Evolutionary conservation across 2,888 invertebrate species (phyloP).

Genomic region (Camptogramma bilineatum): DNA sequence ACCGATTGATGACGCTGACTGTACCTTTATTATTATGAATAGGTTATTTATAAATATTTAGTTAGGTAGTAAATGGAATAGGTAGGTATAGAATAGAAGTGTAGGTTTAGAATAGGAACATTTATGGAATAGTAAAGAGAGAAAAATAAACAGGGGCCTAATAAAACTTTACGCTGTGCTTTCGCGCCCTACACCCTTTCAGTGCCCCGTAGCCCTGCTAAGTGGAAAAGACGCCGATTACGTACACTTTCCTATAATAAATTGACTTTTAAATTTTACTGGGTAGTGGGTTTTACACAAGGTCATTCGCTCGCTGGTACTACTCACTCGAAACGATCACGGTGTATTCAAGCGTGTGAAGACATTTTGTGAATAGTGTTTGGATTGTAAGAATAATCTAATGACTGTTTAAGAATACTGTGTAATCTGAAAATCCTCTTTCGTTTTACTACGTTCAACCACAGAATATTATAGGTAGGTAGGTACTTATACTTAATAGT

Average conservation of each 20-base stretch:
- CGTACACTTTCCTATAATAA: slow-evolving; percentile 38
- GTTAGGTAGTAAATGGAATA: too few relatives aligned
- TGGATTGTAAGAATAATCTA: neutral
- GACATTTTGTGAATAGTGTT: neutral
- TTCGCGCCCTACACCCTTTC: slow-evolving; percentile 57
- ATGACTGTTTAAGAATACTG: too few relatives aligned
- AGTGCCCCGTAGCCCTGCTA: slow-evolving; percentile 61
- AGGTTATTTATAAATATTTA: too few relatives aligned
- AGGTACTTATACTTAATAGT: neutral
- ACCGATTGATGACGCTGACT: too few relatives aligned
- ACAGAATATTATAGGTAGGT: too few relatives aligned
- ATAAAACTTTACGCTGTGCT: slow-evolving; percentile 11
- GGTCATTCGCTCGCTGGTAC: slow-evolving; percentile 5
- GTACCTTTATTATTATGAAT: too few relatives aligned
- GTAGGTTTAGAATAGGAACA: too few relatives aligned
- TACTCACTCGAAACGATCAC: neutral
- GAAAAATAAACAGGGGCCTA: neutral
- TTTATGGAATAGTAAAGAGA: too few relatives aligned
- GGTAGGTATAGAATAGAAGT: too few relatives aligned
- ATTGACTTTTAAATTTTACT: slow-evolving; percentile 45
- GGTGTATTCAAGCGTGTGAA: neutral
- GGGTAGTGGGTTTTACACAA: slow-evolving; percentile 53
- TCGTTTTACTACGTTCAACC: too few relatives aligned
- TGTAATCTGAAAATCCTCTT: too few relatives aligned
- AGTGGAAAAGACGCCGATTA: slow-evolving; percentile 46